These are phyloP conservation scores for Tribolium madens DNA, from an alignment of 1,140 invertebrate species.

Conservation along the genomic window DNA sequence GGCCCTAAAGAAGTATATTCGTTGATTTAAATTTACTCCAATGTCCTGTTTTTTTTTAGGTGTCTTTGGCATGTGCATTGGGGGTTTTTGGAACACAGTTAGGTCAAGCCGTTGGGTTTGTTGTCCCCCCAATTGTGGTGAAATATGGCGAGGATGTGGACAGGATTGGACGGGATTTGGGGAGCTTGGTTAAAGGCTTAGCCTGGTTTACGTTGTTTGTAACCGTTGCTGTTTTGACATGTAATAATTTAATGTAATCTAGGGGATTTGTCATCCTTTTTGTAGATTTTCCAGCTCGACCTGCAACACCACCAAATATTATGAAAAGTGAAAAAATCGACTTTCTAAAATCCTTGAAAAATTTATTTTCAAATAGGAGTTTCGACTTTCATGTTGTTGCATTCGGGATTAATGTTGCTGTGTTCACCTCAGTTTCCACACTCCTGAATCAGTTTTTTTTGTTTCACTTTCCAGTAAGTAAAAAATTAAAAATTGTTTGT, in stretches of 20 bases:
- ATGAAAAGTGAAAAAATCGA: constrained; percentile 36
- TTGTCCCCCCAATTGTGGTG: constrained; percentile 66
- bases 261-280: not conserved
- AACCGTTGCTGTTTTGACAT: constrained; percentile 45
- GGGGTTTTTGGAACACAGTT: constrained; percentile 86
- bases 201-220: constrained; percentile 48
- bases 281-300: constrained; percentile 49
- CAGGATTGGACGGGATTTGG: constrained; percentile 63
- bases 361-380: constrained; percentile 44
- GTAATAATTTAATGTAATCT: constrained; percentile 17
- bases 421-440: constrained; percentile 51
- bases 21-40: not conserved
- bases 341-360: constrained; percentile 45
- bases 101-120: constrained; percentile 65
- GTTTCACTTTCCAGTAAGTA: constrained; percentile 55
- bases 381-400: constrained; percentile 52
- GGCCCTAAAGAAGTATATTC: constrained; percentile 72
- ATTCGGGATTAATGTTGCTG: constrained; percentile 55
- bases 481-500: too few species aligned
- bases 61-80: constrained; percentile 81
- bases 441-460: constrained; percentile 56
- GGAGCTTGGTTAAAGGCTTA: constrained; percentile 37
- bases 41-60: constrained; percentile 50
- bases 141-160: constrained; percentile 65
- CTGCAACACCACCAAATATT: constrained; percentile 44